These are phyloP conservation scores for Orthosia gothica DNA, from an alignment of 2,888 invertebrate species.

Conservation along the genomic window DNA sequence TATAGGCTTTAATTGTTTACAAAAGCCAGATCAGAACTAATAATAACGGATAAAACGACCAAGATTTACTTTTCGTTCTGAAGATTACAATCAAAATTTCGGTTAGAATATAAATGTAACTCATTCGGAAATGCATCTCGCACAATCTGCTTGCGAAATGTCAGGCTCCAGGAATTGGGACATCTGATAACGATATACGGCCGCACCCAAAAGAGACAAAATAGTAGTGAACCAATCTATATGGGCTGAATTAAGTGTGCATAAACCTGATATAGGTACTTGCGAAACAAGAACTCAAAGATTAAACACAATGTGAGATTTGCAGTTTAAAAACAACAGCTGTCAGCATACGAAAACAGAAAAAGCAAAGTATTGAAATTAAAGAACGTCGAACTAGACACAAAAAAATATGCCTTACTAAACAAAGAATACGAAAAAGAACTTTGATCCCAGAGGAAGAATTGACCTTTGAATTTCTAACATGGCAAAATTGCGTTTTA, in stretches of 20 bases:
- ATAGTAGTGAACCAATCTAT: neutral
- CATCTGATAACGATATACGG: conserved; percentile 11
- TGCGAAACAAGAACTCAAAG: neutral
- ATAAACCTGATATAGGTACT: too few species aligned
- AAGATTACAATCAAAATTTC: conserved; percentile 11
- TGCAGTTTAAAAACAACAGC: conserved; percentile 14
- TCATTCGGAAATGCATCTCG: conserved; percentile 25
- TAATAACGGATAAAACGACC: neutral
- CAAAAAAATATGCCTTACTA: neutral
- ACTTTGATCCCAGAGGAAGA: neutral
- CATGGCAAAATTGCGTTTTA: too few species aligned
- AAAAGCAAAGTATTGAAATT: conserved; percentile 13
- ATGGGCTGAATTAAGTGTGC: too few species aligned
- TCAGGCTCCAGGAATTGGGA: conserved; percentile 14
- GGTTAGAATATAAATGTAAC: conserved; percentile 10
- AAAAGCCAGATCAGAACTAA: neutral
- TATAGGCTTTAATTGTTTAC: neutral
- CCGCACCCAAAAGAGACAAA: neutral
- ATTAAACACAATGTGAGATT: neutral
- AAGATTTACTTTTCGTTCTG: neutral
- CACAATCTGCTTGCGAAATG: conserved; percentile 6
- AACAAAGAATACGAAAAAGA: neutral
- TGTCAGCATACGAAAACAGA: conserved; percentile 1
- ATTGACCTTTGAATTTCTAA: neutral
- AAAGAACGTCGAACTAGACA: neutral